Conservation (phyloP, 2,113 vertebrate species). For the Menura novaehollandiae region DNA sequence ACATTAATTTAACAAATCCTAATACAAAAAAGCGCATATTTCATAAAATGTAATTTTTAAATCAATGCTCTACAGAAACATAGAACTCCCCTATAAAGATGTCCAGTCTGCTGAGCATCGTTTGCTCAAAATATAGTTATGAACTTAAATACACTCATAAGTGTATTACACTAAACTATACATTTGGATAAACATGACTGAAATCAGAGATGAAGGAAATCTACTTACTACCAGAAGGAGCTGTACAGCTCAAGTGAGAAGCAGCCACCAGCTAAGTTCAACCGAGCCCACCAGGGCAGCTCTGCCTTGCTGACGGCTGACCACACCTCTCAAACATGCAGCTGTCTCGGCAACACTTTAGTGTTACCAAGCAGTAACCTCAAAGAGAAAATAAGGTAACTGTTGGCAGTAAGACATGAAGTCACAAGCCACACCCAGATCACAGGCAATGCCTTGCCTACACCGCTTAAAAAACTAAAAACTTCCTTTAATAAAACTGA, state of each 20-base stretch:
- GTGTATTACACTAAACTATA: conserved; percentile 32
- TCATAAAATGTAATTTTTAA: conserved; percentile 53
- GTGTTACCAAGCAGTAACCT: background rate
- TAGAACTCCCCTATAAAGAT: conserved; percentile 32
- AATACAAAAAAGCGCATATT: conserved; percentile 44
- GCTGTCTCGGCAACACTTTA: background rate
- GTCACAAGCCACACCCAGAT: background rate
- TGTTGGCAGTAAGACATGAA: background rate
- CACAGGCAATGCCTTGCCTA: background rate
- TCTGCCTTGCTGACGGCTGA: background rate
- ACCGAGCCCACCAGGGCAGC: background rate
- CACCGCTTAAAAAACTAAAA: background rate
- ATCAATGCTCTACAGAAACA: conserved; percentile 53
- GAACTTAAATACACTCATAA: conserved; percentile 6
- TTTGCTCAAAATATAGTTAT: conserved; percentile 50
- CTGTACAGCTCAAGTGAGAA: background rate
- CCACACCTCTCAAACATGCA: background rate
- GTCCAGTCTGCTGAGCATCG: conserved; percentile 34
- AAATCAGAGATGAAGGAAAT: conserved; percentile 14
- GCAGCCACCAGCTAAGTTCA: background rate
- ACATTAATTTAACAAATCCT: conserved; percentile 67
- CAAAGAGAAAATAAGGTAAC: background rate
- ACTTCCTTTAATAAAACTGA: background rate
- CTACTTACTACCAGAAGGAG: background rate
- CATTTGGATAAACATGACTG: background rate